These are phyloP conservation scores for Agapostemon virescens DNA, from an alignment of 2,888 invertebrate species.

Conservation along the genomic window DNA sequence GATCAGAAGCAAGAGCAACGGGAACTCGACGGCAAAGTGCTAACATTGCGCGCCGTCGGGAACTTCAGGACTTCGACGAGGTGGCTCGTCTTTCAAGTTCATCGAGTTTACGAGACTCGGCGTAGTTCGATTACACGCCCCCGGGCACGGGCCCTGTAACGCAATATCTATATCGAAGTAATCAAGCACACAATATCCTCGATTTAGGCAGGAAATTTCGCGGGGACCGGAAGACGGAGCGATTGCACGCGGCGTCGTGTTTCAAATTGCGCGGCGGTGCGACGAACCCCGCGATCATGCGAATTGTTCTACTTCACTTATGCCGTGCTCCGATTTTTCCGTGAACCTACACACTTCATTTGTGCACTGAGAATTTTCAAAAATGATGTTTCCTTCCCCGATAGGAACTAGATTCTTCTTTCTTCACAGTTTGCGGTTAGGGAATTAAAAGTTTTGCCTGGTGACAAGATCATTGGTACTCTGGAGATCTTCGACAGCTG, in stretches of 20 bases:
- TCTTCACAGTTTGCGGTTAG: too few species aligned
- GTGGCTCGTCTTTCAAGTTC: constrained; percentile 58
- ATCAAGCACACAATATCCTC: constrained; percentile 61
- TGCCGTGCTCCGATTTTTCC: background rate
- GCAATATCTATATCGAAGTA: constrained; percentile 64
- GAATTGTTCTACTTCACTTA: background rate
- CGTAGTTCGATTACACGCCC: constrained; percentile 62
- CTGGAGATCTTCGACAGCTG: too few species aligned
- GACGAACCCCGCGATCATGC: background rate
- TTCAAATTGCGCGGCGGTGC: constrained; percentile 19
- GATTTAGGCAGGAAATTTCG: constrained; percentile 63
- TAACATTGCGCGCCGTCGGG: constrained; percentile 42
- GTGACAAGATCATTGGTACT: too few species aligned
- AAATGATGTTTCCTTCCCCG: too few species aligned
- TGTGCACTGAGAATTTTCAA: background rate
- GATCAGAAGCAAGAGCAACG: background rate
- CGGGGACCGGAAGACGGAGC: constrained; percentile 23
- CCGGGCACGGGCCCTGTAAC: constrained; percentile 56
- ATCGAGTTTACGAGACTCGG: constrained; percentile 57
- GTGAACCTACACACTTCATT: background rate
- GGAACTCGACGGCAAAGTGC: constrained; percentile 46
- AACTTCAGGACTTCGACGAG: constrained; percentile 47
- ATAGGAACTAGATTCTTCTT: too few species aligned
- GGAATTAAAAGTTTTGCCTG: too few species aligned
- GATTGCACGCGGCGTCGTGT: constrained; percentile 23